A percentile compares a stretch with the other conserved stretches of the same genome.
Conservation (phyloP, 2,113 vertebrate genomes). For the Elachura formosa region DNA sequence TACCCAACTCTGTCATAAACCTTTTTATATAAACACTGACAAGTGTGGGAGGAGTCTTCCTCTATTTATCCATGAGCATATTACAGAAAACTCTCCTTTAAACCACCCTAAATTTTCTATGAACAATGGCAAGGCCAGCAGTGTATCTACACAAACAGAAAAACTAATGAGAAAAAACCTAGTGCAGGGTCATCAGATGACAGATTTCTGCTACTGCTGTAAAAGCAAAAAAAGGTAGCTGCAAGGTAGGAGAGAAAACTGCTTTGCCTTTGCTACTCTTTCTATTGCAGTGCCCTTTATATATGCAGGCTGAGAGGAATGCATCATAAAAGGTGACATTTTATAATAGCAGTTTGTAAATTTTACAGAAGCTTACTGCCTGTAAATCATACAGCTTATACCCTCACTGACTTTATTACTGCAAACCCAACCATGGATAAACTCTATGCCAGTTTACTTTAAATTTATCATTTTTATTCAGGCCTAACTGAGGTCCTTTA, state of each 20-base stretch:
- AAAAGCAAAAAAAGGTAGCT: slow-evolving; percentile 24
- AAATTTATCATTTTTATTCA: slow-evolving; percentile 79
- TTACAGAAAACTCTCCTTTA: neutral
- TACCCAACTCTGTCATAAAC: neutral
- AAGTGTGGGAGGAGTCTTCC: neutral
- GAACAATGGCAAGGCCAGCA: neutral
- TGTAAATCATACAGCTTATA: slow-evolving; percentile 77
- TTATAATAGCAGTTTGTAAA: slow-evolving; percentile 82
- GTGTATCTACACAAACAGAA: neutral
- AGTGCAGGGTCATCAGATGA: slow-evolving; percentile 34
- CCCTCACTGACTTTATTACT: slow-evolving; percentile 76
- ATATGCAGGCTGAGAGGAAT: slow-evolving; percentile 72
- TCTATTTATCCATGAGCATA: neutral
- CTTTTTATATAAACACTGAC: neutral
- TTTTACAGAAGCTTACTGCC: slow-evolving; percentile 75
- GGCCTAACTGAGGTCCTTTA: slow-evolving; percentile 65
- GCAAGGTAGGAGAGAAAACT: slow-evolving; percentile 19
- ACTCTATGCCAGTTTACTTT: slow-evolving; percentile 73
- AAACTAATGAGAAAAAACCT: slow-evolving; percentile 11
- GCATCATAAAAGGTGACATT: slow-evolving; percentile 80
- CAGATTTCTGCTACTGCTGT: slow-evolving; percentile 37
- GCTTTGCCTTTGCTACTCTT: slow-evolving; percentile 65
- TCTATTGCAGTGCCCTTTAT: slow-evolving; percentile 68
- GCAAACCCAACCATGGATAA: slow-evolving; percentile 74
- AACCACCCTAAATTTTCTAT: neutral